Conservation (phyloP, 2,888 invertebrate genomes). For the Phragmatobia fuliginosa region DNA sequence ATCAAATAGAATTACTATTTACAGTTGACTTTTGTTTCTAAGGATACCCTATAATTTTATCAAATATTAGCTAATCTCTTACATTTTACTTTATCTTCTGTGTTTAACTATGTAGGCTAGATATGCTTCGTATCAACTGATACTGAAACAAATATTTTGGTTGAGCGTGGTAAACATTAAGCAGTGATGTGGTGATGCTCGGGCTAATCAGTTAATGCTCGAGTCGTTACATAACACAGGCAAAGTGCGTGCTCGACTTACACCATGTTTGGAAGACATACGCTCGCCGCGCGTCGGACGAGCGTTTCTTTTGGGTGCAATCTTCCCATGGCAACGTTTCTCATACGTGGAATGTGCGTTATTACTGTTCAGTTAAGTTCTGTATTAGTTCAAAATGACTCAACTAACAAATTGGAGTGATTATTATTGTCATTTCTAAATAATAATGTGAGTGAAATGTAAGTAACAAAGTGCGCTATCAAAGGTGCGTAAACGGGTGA, state of each 20-base stretch:
- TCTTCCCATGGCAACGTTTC: background rate
- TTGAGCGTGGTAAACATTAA: background rate
- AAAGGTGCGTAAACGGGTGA: no score
- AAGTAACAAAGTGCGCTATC: no score
- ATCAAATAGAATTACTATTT: background rate
- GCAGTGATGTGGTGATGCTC: background rate
- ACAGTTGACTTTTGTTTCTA: background rate
- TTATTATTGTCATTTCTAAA: no score
- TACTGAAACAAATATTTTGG: background rate
- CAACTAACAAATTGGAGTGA: no score
- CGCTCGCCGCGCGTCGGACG: no score
- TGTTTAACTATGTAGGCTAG: background rate
- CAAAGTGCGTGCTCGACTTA: background rate
- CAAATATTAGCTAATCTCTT: background rate
- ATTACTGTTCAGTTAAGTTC: no score
- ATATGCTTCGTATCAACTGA: background rate
- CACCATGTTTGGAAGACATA: background rate
- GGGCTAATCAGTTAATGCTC: background rate
- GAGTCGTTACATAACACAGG: background rate
- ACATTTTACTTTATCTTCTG: background rate
- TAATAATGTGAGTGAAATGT: no score
- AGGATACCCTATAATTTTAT: background rate
- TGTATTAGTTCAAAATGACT: background rate
- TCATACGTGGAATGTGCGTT: background rate
- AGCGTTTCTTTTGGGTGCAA: no score